Evolutionary conservation across 2,113 vertebrate species (phyloP), one percentile per base, ranked within the genome.

Genomic region (Grallaria varia): DNA sequence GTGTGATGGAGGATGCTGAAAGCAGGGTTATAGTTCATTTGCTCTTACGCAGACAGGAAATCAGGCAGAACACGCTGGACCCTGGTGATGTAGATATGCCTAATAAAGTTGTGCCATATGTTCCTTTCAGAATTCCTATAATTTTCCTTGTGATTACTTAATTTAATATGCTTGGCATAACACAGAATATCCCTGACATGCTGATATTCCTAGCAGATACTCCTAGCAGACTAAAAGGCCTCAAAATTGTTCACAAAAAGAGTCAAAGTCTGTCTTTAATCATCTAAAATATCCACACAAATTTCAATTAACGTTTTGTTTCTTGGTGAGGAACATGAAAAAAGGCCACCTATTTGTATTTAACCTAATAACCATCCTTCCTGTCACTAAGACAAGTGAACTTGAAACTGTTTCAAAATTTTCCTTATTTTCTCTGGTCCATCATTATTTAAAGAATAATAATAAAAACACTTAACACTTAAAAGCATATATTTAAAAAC

Each of bases 401-500:
- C 45, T 58, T 77, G 56, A 91, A 95, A 83, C 30, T 2, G 39
- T 59, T 91, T 83, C 33, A 58, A 67, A 33, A 33, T 81, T 83
- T 80, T 84, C 19, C 13, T 63, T 10, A 44, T 86, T 80, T 77
- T 39, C 35, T 74, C 35, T 59, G 42, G 84, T 92, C 47, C 30
- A 59, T 84, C 55, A 31, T 74, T 85, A 90, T 84, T 94, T 94
- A 73, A 92, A 88, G 55, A 86, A 95, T 64, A 78, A 60, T 72
- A 95, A 93, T 60, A 90, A 81, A 92, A 95, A 13, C 74, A 84
- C 40, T 66, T 73, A 87, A 73, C 64, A 64, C 44, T 86, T 19
- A 2, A 81, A 95, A 74, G 72, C 59, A 72, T 60, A 37, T 74
- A 83, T 86, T 90, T 94, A n/a, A 90, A 96, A 93, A 59, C 52